Evolutionary conservation across 53 echinoderm and acorn worm species (phyloP).

Genomic region (Antedon mediterranea): DNA sequence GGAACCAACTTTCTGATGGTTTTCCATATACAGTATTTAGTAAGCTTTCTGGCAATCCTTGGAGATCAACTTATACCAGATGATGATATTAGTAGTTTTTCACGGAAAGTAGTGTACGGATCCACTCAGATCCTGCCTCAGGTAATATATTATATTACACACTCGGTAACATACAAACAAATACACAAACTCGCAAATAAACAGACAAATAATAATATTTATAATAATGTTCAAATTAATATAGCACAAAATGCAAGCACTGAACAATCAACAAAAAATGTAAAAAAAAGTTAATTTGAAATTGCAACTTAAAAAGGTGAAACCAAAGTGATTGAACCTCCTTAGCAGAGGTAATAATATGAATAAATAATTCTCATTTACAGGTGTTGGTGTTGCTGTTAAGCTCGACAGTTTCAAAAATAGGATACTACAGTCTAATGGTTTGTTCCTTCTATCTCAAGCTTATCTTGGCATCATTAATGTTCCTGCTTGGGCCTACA

Average conservation of each 20-base stretch:
- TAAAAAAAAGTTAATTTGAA: too few relatives aligned
- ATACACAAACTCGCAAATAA: too few relatives aligned
- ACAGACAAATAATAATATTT: too few relatives aligned
- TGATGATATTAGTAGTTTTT: conserved; percentile 28
- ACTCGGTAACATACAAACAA: too few relatives aligned
- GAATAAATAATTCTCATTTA: neutral
- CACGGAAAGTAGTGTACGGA: conserved; percentile 58
- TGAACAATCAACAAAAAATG: too few relatives aligned
- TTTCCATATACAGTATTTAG: conserved; percentile 55
- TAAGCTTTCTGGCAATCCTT: conserved; percentile 66
- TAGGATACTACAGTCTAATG: conserved; percentile 53
- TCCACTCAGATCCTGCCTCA: conserved; percentile 60
- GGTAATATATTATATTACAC: conserved; percentile 20
- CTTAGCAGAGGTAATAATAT: too few relatives aligned
- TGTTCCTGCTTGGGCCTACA: conserved; percentile 29
- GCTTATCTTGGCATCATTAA: conserved; percentile 24
- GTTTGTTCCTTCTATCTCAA: conserved; percentile 51
- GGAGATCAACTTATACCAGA: conserved; percentile 64
- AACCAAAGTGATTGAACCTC: too few relatives aligned
- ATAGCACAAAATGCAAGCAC: too few relatives aligned
- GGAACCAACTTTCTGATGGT: conserved; percentile 63
- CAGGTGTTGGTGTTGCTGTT: conserved; percentile 52
- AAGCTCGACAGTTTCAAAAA: conserved; percentile 30
- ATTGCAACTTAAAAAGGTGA: too few relatives aligned
- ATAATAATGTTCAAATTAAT: too few relatives aligned